Conservation (phyloP, 2,113 vertebrate genomes). For the Syngnathus typhle region DNA sequence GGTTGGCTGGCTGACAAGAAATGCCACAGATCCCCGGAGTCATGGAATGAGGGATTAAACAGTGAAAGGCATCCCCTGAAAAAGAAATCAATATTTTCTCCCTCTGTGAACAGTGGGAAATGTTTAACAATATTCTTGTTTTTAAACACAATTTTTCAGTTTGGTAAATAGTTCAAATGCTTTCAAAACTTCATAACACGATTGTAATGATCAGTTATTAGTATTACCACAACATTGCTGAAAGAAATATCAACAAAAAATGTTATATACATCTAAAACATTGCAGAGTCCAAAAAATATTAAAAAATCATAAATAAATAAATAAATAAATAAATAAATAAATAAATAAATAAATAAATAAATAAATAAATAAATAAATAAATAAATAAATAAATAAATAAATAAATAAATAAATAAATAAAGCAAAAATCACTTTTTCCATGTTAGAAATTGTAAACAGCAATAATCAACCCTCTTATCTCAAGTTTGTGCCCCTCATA, state of each 20-base stretch:
- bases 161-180: neutral
- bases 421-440: no score
- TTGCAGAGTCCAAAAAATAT: neutral
- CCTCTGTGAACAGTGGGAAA: slow-evolving; percentile 33
- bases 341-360: no score
- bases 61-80: slow-evolving; percentile 42
- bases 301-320: neutral
- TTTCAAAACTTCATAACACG: neutral
- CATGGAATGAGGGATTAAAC: slow-evolving; percentile 48
- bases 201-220: neutral
- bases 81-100: slow-evolving; percentile 59
- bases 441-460: no score
- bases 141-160: slow-evolving; percentile 31
- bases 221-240: neutral
- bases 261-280: neutral
- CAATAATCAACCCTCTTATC: neutral
- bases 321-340: no score
- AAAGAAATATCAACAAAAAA: neutral
- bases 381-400: no score
- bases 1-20: slow-evolving; percentile 52
- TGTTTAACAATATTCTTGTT: slow-evolving; percentile 32
- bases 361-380: no score
- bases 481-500: neutral
- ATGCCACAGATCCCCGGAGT: slow-evolving; percentile 56
- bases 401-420: no score